Base-by-base conservation (phyloP, 2,888 invertebrate species). In the Nemapogon koenigi region DNA sequence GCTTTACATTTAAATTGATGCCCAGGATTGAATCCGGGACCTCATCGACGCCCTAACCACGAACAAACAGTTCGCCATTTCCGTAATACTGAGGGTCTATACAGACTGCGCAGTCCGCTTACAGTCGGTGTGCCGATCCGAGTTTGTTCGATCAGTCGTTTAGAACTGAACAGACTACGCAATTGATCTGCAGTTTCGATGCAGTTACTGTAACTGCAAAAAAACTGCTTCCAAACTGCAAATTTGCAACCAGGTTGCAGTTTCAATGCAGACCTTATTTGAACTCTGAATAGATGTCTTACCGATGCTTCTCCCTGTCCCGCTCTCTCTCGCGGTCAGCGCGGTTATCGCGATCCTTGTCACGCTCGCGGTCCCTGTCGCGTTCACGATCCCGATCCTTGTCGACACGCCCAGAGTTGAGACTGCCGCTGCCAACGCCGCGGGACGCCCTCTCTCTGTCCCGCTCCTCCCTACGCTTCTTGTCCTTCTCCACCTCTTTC, bases 401-500 rank as follows among this genome's bases (percentile, higher is more conserved):
- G 19, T 76, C 61, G 42, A 76, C 78, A 8, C 78, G 47, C 44
- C 79, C 76, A 1, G 75, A 61, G 4, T 70, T 47, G 42, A 72
- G 75, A 1, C 71, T 71, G 3, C 76, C 78, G 13, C 73, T 61
- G 0, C 60, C 59, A 1, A 73, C 73, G 15, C 68, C 51, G 8
- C 73, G 67, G 1, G 54, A 40, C 22, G 41, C 55, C 16, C 79
- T 58, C 35, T 75, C 73, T 14, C 59, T 61, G 11, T 76, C 75
- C 37, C 71, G 57, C n/a, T 76, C 79, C 35, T 80, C 79, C 0
- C 76, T 59, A 1, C 78, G 66, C 38, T 57, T 65, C 30, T 58
- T 62, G 48, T 79, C 78, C 49, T 83, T 83, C 47, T 81, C 81
- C 32, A 83, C 81, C 35, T 85, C 83, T 40, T 81, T 81, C 46